Evolutionary conservation across 2,888 invertebrate species (phyloP), one percentile per base, ranked within the genome.

Genomic region (Seira musarum): DNA sequence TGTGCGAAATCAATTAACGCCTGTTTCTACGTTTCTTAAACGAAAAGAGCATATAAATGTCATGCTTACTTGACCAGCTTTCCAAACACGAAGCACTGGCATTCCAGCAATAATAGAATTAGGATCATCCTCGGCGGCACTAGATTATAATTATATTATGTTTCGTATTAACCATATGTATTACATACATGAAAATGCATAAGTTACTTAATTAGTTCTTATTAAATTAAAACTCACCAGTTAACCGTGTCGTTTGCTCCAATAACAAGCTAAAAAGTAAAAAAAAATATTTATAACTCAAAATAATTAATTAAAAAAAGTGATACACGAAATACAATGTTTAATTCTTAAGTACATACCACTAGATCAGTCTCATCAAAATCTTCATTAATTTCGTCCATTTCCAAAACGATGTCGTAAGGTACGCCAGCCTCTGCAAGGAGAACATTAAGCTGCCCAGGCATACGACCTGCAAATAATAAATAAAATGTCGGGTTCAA

Each of bases 391-490:
- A 96, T 95, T 90, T 96, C 96, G 71, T 96, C 96, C 96, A 96
- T 96, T 90, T 96, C 96, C 83, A 91, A 87, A 6, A 74, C 94
- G 87, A 96, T 93, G 88, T 96, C 96, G 88, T 96, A 96, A 0
- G 96, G 95, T 0, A 96, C 96, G n/a, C 96, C 96, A 3, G 96
- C 96, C 90, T 96, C 96, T 0, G 96, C 96, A 73, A 96, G 90
- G 81, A 96, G 90, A n/a, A 96, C 96, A 88, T 96, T 96, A 87
- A 96, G 89, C 88, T 96, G 96, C 10, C 96, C 96, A 22, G 96
- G 96, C 96, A 96, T 96, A 82, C 96, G 93, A 76, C 95, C 95
- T n/a, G n/a, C n/a, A n/a, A n/a, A n/a, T n/a, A n/a, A n/a, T n/a
- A n/a, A n/a, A n/a, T n/a, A n/a, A n/a, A n/a, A n/a, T n/a, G n/a